A percentile compares a stretch with the other conserved stretches of the same genome.
These are phyloP conservation scores for Osmerus mordax DNA, from an alignment of 2,113 vertebrate species.

Conservation along the genomic window DNA sequence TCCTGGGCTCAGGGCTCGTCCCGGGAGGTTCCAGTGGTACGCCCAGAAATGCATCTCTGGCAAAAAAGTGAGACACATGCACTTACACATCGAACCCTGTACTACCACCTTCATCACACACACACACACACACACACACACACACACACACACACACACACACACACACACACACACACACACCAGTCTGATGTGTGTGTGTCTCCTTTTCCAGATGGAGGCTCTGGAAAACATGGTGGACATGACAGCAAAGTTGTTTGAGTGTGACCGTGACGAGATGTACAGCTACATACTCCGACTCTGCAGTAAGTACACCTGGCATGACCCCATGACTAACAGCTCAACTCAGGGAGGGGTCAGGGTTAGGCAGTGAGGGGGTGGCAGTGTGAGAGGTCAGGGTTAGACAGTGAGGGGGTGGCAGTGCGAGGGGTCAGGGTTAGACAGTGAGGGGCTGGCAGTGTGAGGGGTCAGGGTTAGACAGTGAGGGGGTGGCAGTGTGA, in stretches of 20 bases:
- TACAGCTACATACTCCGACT: constrained; percentile 81
- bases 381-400: constrained; percentile 15
- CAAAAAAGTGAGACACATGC: constrained; percentile 74
- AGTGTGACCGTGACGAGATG: constrained; percentile 92
- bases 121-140: neutral
- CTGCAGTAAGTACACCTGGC: constrained; percentile 77
- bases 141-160: neutral
- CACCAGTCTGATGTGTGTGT: constrained; percentile 5
- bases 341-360: constrained; percentile 8
- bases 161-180: neutral
- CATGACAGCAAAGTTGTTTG: constrained; percentile 85
- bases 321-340: neutral
- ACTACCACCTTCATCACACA: neutral
- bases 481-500: constrained; percentile 8
- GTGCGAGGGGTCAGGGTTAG: constrained; percentile 17
- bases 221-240: constrained; percentile 84
- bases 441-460: constrained; percentile 10
- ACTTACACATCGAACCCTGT: too few relatives aligned
- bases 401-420: constrained; percentile 14
- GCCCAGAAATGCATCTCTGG: constrained; percentile 77
- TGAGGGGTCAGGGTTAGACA: constrained; percentile 21
- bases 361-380: constrained; percentile 26
- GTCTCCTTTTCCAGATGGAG: constrained; percentile 77
- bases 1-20: constrained; percentile 84
- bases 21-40: constrained; percentile 83